phyloP scores from a whole-genome alignment of 2,888 invertebrate genomes.

The Ferdinandea cuprea region DNA sequence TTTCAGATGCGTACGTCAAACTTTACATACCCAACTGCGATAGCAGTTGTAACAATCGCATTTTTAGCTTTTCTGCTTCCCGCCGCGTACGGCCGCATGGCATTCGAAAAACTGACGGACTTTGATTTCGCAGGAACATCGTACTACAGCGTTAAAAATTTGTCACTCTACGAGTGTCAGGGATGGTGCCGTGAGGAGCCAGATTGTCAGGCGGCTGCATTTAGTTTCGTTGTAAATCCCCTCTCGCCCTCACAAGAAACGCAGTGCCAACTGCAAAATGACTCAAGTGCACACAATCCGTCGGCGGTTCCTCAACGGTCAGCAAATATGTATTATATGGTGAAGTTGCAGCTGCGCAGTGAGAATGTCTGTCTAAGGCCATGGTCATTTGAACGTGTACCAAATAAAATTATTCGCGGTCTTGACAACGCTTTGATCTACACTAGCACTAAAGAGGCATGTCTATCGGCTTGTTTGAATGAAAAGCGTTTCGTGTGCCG shows the following conservation, averaged over 20 bases:
- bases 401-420: slow-evolving; percentile 95
- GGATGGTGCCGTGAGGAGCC: slow-evolving; percentile 97
- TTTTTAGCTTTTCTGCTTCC: slow-evolving; percentile 76
- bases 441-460: slow-evolving; percentile 96
- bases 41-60: slow-evolving; percentile 63
- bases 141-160: slow-evolving; percentile 95
- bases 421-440: slow-evolving; percentile 96
- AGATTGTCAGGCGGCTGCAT: slow-evolving; percentile 95
- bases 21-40: slow-evolving; percentile 56
- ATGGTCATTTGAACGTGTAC: slow-evolving; percentile 96
- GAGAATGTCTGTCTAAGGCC: slow-evolving; percentile 96
- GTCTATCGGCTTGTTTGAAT: slow-evolving; percentile 95
- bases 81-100: slow-evolving; percentile 88
- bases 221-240: slow-evolving; percentile 96
- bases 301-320: slow-evolving; percentile 92
- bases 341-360: slow-evolving; percentile 92
- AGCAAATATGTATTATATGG: slow-evolving; percentile 97
- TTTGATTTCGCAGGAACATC: slow-evolving; percentile 95
- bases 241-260: slow-evolving; percentile 96
- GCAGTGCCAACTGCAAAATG: slow-evolving; percentile 94
- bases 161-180: slow-evolving; percentile 96
- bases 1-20: slow-evolving; percentile 66
- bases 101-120: slow-evolving; percentile 96
- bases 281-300: slow-evolving; percentile 95
- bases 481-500: slow-evolving; percentile 96